Percentiles rank a stretch among this genome's conserved stretches.
phyloP scores from a whole-genome alignment of 1,140 invertebrate species.

The Idris sp. region DNA sequence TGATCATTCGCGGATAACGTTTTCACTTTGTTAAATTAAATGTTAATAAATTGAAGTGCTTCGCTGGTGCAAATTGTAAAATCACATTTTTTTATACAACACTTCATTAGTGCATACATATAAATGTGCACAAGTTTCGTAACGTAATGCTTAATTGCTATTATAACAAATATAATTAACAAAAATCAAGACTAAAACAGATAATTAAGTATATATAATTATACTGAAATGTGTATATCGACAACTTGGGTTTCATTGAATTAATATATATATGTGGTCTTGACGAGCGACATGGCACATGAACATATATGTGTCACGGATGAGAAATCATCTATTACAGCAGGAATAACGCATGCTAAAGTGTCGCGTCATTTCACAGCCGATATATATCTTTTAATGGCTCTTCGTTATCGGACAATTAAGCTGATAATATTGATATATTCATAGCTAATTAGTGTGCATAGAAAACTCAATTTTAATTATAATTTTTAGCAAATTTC shows the following conservation, averaged over 20 bases:
- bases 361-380: conserved; percentile 46
- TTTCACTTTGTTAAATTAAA: conserved; percentile 50
- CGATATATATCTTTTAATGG: conserved; percentile 57
- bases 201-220: background rate
- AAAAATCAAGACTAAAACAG: background rate
- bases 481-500: too few relatives aligned
- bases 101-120: conserved; percentile 30
- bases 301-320: conserved; percentile 53
- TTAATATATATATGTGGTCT: conserved; percentile 33
- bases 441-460: conserved; percentile 44
- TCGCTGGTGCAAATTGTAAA: conserved; percentile 18
- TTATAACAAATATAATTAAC: background rate
- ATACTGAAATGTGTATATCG: too few relatives aligned
- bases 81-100: conserved; percentile 31
- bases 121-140: conserved; percentile 1
- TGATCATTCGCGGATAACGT: conserved; percentile 35
- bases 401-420: conserved; percentile 57
- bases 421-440: conserved; percentile 51
- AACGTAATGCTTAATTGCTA: too few relatives aligned
- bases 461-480: too few relatives aligned
- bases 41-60: conserved; percentile 45
- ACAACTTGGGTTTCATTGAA: conserved; percentile 47
- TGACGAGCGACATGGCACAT: conserved; percentile 34
- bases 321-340: conserved; percentile 55
- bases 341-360: conserved; percentile 40